phyloP scores from a whole-genome alignment of 2,113 vertebrate genomes.

The Columba livia region DNA sequence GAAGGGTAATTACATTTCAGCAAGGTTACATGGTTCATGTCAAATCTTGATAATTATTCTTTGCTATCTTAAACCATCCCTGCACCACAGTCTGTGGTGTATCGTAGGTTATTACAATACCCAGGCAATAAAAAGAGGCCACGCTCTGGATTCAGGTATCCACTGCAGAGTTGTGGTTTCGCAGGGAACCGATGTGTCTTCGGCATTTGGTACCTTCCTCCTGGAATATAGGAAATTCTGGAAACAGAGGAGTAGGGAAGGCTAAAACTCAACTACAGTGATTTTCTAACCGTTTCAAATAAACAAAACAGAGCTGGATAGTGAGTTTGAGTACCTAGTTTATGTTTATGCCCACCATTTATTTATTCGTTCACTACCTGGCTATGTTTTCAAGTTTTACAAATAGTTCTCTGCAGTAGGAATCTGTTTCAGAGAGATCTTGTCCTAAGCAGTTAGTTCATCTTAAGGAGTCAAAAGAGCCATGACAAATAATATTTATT shows the following conservation, averaged over 20 bases:
- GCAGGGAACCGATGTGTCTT: background rate
- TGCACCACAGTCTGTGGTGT: background rate
- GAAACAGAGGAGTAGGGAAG: background rate
- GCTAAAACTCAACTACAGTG: background rate
- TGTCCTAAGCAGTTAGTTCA: background rate
- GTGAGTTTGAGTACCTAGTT: background rate
- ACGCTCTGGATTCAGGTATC: background rate
- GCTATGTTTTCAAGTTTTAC: background rate
- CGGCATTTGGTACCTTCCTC: background rate
- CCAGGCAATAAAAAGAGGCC: background rate
- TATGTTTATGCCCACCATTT: background rate
- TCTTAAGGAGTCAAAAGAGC: background rate
- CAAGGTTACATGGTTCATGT: background rate
- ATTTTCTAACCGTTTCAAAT: background rate
- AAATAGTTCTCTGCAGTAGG: background rate
- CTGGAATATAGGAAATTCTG: background rate
- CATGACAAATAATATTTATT: background rate
- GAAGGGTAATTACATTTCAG: background rate
- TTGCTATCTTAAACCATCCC: background rate
- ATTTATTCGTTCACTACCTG: background rate
- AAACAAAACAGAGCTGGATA: background rate
- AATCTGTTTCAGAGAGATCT: background rate
- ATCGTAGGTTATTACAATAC: background rate
- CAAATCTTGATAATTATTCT: background rate
- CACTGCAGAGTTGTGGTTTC: background rate